Percentiles rank a stretch among this genome's conserved stretches.
These are phyloP conservation scores for Myrmecophaga tridactyla DNA, from an alignment of 2,113 vertebrate genomes.

Conservation along the genomic window DNA sequence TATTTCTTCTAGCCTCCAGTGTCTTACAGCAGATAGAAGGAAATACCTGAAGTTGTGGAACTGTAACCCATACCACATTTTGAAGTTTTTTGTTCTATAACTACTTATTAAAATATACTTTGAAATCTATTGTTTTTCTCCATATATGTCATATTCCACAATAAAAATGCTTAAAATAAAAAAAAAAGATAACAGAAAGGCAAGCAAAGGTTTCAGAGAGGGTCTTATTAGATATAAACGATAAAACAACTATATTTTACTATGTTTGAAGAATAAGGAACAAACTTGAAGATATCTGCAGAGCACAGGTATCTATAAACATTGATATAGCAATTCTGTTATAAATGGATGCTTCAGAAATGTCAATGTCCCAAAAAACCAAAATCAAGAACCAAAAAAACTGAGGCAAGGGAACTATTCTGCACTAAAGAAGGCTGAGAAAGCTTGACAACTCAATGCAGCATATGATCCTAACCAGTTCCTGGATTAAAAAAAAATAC, in stretches of 20 bases:
- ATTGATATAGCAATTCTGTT: not conserved
- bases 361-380: not conserved
- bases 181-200: too few species aligned
- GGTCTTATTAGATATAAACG: not conserved
- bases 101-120: too few species aligned
- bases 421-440: not conserved
- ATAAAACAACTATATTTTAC: not conserved
- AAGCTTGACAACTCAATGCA: not conserved
- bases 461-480: not conserved
- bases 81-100: too few species aligned
- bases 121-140: too few species aligned
- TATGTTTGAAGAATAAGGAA: not conserved
- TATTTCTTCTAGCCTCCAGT: too few species aligned
- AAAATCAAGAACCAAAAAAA: not conserved
- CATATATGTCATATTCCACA: too few species aligned
- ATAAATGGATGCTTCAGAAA: not conserved
- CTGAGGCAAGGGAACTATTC: not conserved
- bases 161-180: too few species aligned
- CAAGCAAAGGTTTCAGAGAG: not conserved
- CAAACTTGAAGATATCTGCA: not conserved
- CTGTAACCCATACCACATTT: too few species aligned
- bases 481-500: not conserved
- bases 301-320: not conserved
- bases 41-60: too few species aligned
- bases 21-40: too few species aligned